Percentiles rank a stretch among this genome's conserved stretches.
Conservation (phyloP, 1,140 invertebrate genomes). For the Zaprionus gabonicus region DNA sequence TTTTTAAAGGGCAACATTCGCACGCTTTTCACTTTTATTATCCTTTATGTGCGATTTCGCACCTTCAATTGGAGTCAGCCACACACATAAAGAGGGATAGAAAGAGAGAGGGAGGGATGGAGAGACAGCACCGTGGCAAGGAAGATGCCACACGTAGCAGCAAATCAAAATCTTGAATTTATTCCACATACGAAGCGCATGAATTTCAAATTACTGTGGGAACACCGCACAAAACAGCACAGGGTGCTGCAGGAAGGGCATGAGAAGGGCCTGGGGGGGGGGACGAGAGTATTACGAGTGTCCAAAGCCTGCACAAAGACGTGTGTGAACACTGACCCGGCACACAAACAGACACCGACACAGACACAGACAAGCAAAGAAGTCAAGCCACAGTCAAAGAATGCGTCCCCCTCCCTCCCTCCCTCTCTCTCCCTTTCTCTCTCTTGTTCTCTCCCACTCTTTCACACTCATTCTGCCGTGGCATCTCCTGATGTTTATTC, state of each 20-base stretch:
- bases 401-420: conserved; percentile 10
- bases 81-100: conserved; percentile 6
- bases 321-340: conserved; percentile 40
- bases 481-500: conserved; percentile 41
- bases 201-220: conserved; percentile 84
- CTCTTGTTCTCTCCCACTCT: background rate
- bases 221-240: conserved; percentile 46
- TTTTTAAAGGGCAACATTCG: conserved; percentile 34
- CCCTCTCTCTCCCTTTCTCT: background rate
- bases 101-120: background rate
- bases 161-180: conserved; percentile 83
- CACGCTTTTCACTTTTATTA: conserved; percentile 78
- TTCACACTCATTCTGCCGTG: background rate
- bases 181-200: conserved; percentile 84
- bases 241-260: background rate
- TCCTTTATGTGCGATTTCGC: conserved; percentile 80
- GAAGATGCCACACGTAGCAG: conserved; percentile 73
- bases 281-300: conserved; percentile 29
- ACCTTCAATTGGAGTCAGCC: conserved; percentile 69
- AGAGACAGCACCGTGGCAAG: background rate
- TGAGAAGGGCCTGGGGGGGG: too few species aligned
- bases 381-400: conserved; percentile 22
- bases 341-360: conserved; percentile 18
- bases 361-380: conserved; percentile 6
- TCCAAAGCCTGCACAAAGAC: conserved; percentile 46